Base-by-base conservation (phyloP, 30 jellyfish, hydroid and myxozoan species). In the Turritopsis rubra region DNA sequence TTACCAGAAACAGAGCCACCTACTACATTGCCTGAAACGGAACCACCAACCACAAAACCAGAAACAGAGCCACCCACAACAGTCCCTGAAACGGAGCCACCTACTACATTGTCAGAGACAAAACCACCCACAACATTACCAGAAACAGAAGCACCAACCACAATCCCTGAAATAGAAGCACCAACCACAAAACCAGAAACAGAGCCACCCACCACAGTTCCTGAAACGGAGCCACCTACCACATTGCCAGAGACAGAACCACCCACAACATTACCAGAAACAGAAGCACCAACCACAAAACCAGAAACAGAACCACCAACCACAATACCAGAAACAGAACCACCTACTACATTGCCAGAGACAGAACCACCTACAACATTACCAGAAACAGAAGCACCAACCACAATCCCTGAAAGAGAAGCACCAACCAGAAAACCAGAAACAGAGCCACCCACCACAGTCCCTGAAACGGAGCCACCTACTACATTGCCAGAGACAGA, bases 371-470 rank as follows among this genome's bases (percentile, higher is more conserved):
- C 77, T 7, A 68, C 77, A 0, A 68, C 77, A 0, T 16, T 68
- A 7, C 21, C 77, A n/a, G 77, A 68, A 19, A 68, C 77, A 0
- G 77, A 68, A 68, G 77, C 77, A 7, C 77, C 77, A 68, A 68
- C 77, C 0, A 68, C 77, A 0, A 8, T 68, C 8, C 77, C 77
- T 7, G 77, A 68, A 19, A 68, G 23, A 68, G 77, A 68, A 68
- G 77, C 77, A 0, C 77, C 77, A 68, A 68, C 77, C 8, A 68
- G 0, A 0, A 8, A 7, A 1, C 77, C 77, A n/a, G 76, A 66
- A 17, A 66, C 76, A 66, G 76, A 66, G 17, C 76, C 76, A 3
- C 29, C 76, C 7, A 66, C 76, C 4, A 66, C 76, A 3, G 17
- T 66, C 4, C 76, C 76, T 3, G 77, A 68, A 19, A 68, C 77